A percentile compares a stretch with the other conserved stretches of the same genome.
phyloP scores from a whole-genome alignment of 2,888 invertebrate species.

The Uropetala carovei region DNA sequence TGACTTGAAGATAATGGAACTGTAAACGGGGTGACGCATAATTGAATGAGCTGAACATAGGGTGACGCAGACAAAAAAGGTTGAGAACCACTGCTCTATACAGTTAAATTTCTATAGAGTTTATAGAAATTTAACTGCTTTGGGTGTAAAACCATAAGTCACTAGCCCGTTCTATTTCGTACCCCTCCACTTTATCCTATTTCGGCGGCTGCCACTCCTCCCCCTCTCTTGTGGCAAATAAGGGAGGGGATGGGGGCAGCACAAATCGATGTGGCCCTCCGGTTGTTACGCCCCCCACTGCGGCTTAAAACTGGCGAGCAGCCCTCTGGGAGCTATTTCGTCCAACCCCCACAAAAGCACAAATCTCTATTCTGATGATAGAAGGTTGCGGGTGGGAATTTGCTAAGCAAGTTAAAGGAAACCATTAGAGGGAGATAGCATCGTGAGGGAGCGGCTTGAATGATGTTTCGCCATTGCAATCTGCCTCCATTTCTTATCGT shows the following conservation, averaged over 20 bases:
- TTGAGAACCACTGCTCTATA: too few relatives aligned
- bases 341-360: neutral
- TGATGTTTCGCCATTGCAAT: neutral
- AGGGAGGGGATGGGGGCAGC: neutral
- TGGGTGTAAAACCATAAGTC: neutral
- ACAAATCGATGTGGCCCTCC: slow-evolving; percentile 5
- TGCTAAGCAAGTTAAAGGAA: slow-evolving; percentile 4
- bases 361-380: neutral
- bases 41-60: too few relatives aligned
- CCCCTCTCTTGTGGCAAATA: neutral
- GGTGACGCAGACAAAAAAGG: too few relatives aligned
- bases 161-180: neutral
- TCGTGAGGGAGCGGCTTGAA: neutral
- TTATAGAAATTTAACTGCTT: neutral
- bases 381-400: neutral
- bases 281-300: neutral
- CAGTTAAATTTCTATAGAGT: too few relatives aligned
- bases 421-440: neutral
- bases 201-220: neutral
- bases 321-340: neutral
- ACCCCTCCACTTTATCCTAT: neutral
- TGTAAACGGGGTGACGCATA: too few relatives aligned
- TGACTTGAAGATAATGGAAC: too few relatives aligned
- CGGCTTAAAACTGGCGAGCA: neutral
- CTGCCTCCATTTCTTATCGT: neutral